These are phyloP conservation scores for Drosophila biarmipes DNA, from an alignment of 1,140 invertebrate species.

Conservation along the genomic window DNA sequence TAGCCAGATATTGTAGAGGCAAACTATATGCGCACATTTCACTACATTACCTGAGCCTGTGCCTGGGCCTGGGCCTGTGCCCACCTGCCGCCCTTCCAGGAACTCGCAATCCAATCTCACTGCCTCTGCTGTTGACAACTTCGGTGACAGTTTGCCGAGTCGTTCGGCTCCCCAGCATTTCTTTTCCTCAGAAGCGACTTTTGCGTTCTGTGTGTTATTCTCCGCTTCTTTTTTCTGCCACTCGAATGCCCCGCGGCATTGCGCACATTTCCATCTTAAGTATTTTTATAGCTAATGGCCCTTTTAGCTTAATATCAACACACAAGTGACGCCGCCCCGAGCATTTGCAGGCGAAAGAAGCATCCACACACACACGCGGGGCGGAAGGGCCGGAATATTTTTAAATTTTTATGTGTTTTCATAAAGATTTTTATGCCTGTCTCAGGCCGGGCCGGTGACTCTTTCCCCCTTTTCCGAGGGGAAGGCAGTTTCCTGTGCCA, in stretches of 20 bases:
- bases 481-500: slow-evolving; percentile 61
- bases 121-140: slow-evolving; percentile 57
- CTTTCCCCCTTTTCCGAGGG: slow-evolving; percentile 1
- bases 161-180: slow-evolving; percentile 16
- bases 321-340: slow-evolving; percentile 48
- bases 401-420: slow-evolving; percentile 58
- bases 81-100: slow-evolving; percentile 12
- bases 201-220: slow-evolving; percentile 29
- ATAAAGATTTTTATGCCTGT: slow-evolving; percentile 61
- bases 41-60: slow-evolving; percentile 13
- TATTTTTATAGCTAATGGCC: slow-evolving; percentile 81
- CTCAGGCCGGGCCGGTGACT: slow-evolving; percentile 34
- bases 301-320: slow-evolving; percentile 80
- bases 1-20: slow-evolving; percentile 13
- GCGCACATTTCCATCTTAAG: slow-evolving; percentile 78
- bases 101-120: slow-evolving; percentile 7
- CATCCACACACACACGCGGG: slow-evolving; percentile 4
- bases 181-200: slow-evolving; percentile 9
- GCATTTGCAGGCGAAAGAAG: slow-evolving; percentile 20
- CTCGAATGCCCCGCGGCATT: slow-evolving; percentile 62
- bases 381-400: slow-evolving; percentile 23
- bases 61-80: slow-evolving; percentile 14
- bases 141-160: slow-evolving; percentile 67
- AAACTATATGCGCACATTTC: slow-evolving; percentile 21
- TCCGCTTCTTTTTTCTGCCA: slow-evolving; percentile 30